Evolutionary conservation across 2,888 invertebrate species (phyloP).

Genomic region (Acanthopleura granulata): DNA sequence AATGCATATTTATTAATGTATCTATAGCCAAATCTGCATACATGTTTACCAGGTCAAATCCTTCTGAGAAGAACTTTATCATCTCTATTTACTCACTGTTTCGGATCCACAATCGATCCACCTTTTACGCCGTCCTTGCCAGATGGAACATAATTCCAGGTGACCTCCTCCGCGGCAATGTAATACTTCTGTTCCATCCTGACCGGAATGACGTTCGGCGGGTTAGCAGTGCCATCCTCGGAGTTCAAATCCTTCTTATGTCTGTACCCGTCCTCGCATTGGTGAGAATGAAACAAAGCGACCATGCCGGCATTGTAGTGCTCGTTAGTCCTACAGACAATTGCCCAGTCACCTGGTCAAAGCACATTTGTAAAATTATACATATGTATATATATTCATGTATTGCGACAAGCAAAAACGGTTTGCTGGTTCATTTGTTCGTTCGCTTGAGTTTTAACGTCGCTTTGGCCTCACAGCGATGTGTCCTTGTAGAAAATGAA

Average conservation of each 20-base stretch:
- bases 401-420: no score
- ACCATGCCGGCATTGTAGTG: constrained; percentile 29
- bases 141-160: constrained; percentile 32
- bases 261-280: constrained; percentile 24
- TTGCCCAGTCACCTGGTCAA: constrained; percentile 25
- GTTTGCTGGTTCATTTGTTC: no score
- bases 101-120: background rate
- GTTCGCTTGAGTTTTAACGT: no score
- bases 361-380: no score
- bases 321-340: constrained; percentile 29
- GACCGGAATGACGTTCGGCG: constrained; percentile 5
- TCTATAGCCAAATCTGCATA: no score
- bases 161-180: constrained; percentile 31
- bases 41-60: no score
- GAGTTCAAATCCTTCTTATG: constrained; percentile 3
- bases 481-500: no score
- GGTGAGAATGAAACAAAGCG: constrained; percentile 27
- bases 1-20: no score
- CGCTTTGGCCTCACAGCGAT: no score
- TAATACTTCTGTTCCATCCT: constrained; percentile 22
- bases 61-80: background rate
- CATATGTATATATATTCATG: no score
- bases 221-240: background rate
- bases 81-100: constrained; percentile 8
- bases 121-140: constrained; percentile 19